Percentiles rank a stretch among this genome's conserved stretches.
These are phyloP conservation scores for Microctenopoma lineatum DNA, from an alignment of 2,797 vertebrate genomes.

Conservation along the genomic window DNA sequence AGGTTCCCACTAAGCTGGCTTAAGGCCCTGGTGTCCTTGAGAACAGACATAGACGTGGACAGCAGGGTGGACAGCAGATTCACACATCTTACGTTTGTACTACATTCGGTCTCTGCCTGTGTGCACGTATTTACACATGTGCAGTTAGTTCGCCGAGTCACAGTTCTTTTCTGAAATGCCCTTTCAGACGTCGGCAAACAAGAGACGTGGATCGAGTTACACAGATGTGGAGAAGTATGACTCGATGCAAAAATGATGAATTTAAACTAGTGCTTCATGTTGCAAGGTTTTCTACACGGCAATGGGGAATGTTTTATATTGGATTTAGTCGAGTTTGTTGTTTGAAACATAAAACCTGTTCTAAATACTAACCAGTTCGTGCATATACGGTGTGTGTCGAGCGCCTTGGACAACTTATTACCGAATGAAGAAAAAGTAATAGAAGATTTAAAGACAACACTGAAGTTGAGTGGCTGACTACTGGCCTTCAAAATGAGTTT, in stretches of 20 bases:
- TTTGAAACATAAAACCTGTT: neutral
- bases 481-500: conserved; percentile 5
- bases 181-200: neutral
- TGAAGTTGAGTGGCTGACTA: neutral
- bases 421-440: neutral
- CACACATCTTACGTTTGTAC: conserved; percentile 11
- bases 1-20: neutral
- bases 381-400: neutral
- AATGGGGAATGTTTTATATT: neutral
- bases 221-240: neutral
- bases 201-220: neutral
- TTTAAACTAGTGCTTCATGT: neutral
- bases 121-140: conserved; percentile 8
- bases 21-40: neutral
- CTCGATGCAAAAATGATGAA: neutral
- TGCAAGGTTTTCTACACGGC: neutral
- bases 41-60: conserved; percentile 1
- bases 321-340: neutral
- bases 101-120: neutral
- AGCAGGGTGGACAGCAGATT: conserved; percentile 5
- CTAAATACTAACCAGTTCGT: neutral
- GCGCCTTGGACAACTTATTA: neutral
- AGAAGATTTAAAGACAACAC: neutral
- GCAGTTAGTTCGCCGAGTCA: neutral
- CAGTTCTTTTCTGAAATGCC: neutral